Evolutionary conservation across 1,140 invertebrate species (phyloP).

Genomic region (Lepidurus packardi): DNA sequence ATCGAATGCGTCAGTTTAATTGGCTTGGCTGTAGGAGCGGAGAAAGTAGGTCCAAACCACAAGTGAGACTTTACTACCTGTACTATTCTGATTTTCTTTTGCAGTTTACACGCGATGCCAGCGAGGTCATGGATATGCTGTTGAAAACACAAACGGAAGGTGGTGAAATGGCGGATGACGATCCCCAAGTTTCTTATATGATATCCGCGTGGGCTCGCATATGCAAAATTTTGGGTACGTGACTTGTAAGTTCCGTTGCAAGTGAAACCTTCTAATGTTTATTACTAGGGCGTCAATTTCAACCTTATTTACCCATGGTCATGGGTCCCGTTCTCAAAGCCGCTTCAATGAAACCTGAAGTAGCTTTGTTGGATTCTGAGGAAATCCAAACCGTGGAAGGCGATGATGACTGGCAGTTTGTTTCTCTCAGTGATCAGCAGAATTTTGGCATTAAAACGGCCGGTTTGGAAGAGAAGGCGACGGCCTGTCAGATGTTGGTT

Average conservation of each 20-base stretch:
- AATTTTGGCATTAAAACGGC: conserved; percentile 87
- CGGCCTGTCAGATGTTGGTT: conserved; percentile 97
- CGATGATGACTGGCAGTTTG: conserved; percentile 96
- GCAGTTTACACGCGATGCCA: conserved; percentile 83
- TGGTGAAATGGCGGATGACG: conserved; percentile 78
- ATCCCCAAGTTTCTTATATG: conserved; percentile 95
- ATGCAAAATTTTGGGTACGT: conserved; percentile 84
- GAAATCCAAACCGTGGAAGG: conserved; percentile 60
- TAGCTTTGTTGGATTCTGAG: conserved; percentile 90
- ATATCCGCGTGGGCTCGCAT: conserved; percentile 98
- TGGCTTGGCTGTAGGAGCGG: conserved; percentile 91
- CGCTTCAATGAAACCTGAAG: conserved; percentile 93
- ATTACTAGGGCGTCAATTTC: conserved; percentile 66
- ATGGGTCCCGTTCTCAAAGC: conserved; percentile 95
- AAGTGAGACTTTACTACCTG: not conserved
- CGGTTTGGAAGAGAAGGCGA: conserved; percentile 96
- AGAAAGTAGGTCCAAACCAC: conserved; percentile 58
- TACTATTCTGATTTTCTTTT: conserved; percentile 31
- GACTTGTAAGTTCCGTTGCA: conserved; percentile 37
- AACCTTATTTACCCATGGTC: conserved; percentile 92
- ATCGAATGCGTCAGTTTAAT: conserved; percentile 99
- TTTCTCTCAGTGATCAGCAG: conserved; percentile 91
- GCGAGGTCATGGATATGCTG: conserved; percentile 93
- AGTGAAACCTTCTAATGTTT: conserved; percentile 27
- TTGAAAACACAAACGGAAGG: conserved; percentile 79